These are phyloP conservation scores for Halyomorpha halys DNA, from an alignment of 1,140 invertebrate species.

Conservation along the genomic window DNA sequence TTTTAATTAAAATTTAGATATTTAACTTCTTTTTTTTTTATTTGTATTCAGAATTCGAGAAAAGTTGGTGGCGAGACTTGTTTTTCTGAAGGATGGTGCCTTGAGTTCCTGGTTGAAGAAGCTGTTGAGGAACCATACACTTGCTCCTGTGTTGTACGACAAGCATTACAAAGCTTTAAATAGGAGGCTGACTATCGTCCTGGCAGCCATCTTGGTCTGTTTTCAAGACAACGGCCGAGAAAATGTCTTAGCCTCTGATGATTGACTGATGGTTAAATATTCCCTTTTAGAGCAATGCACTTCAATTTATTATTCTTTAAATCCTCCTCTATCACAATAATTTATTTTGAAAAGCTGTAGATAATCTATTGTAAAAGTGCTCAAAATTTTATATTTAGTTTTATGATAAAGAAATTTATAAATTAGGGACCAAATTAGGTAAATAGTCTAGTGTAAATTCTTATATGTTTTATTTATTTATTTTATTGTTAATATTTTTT, in stretches of 20 bases:
- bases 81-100: slow-evolving; percentile 52
- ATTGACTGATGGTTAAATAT: neutral
- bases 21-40: neutral
- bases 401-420: no score
- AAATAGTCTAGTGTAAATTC: no score
- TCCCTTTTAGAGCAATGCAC: no score
- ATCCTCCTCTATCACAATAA: no score
- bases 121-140: slow-evolving; percentile 39
- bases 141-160: slow-evolving; percentile 55
- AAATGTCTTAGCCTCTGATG: neutral
- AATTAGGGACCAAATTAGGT: no score
- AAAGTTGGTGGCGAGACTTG: slow-evolving; percentile 56
- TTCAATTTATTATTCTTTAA: no score
- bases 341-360: no score
- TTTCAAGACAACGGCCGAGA: slow-evolving; percentile 11
- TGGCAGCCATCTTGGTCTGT: slow-evolving; percentile 39
- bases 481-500: no score
- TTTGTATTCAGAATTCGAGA: slow-evolving; percentile 50
- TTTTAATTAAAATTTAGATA: no score
- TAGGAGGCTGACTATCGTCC: slow-evolving; percentile 57
- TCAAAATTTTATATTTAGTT: no score
- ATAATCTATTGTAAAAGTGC: no score
- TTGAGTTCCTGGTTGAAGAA: slow-evolving; percentile 44
- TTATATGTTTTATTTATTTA: no score
- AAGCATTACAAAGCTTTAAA: slow-evolving; percentile 70